Base-by-base conservation (phyloP, 2,113 vertebrate species). In the Chloroceryle aenea region DNA sequence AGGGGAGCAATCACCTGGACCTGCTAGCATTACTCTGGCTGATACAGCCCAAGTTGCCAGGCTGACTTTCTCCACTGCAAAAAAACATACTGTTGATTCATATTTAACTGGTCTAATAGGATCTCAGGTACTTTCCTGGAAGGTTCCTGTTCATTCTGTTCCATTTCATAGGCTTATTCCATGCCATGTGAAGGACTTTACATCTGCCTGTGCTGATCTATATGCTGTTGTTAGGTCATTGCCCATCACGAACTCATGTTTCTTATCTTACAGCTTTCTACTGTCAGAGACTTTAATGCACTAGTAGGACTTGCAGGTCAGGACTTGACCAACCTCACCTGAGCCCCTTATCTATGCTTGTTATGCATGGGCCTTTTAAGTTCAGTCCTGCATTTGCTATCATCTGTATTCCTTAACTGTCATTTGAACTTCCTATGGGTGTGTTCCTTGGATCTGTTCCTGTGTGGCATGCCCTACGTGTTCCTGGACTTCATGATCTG, bases 31-130 rank as follows among this genome's bases (percentile, higher is more conserved):
- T 17, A 48, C 10, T 23, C 9, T 50, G 18, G 9, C 23, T 64
- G 22, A 15, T 58, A 66, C 14, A 59, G 19, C 12, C 23, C 0
- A 0, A 4, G 10, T 23, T 66, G 10, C 7, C 12, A 15, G 36
- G 29, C 5, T 78, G 50, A n/a, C 27, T 50, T 64, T 59, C 19
- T 73, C 11, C 6, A 5, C 5, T 29, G 32, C n/a, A n/a, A 6
- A 69, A 69, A 75, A 45, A 9, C 14, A 36, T 3, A 30, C 45
- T 52, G 7, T 19, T 30, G 38, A 48, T 32, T 38, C 27, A 38
- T 23, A 14, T 59, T 42, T 34, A 56, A 22, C 18, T 56, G 56
- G 27, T 38, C 27, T 17, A 18, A 14, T 47, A n/a, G 26, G 7
- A 34, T n/a, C 30, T 25, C 12, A 27, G 22, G 18, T n/a, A 27